Evolutionary conservation across 2,113 vertebrate species (phyloP).

Genomic region (Pandion haliaetus): DNA sequence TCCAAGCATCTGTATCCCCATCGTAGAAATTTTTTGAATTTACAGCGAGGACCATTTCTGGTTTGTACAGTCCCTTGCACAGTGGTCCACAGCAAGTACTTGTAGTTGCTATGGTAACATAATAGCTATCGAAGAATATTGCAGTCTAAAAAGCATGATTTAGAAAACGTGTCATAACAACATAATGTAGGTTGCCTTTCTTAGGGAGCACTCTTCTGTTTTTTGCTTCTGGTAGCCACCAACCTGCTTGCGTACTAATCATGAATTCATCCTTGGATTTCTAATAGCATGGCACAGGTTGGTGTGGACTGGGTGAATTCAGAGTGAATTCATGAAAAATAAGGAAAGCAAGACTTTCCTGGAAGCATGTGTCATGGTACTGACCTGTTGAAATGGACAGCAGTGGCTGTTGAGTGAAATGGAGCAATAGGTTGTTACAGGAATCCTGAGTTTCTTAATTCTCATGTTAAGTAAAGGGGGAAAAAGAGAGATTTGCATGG

Average conservation of each 20-base stretch:
- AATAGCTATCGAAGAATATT: neutral
- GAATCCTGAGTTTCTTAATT: neutral
- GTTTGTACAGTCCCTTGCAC: neutral
- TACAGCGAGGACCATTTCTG: neutral
- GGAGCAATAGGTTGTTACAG: neutral
- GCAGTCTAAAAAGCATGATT: neutral
- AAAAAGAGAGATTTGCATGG: neutral
- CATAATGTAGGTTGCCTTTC: neutral
- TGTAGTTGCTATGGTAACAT: constrained; percentile 8
- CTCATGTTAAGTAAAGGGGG: neutral
- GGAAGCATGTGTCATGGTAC: neutral
- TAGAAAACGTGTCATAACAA: neutral
- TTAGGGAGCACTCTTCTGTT: neutral
- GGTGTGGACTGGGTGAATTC: neutral
- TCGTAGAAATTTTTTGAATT: neutral
- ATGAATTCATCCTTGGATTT: neutral
- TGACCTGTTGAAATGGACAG: neutral
- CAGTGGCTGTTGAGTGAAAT: neutral
- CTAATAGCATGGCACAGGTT: neutral
- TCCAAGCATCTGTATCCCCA: neutral
- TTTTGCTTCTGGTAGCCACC: neutral
- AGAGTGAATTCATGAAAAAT: neutral
- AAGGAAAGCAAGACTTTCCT: neutral
- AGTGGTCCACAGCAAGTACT: neutral
- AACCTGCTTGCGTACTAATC: neutral